Base-by-base conservation (phyloP, 2,113 vertebrate species). In the Nycticorax nycticorax region DNA sequence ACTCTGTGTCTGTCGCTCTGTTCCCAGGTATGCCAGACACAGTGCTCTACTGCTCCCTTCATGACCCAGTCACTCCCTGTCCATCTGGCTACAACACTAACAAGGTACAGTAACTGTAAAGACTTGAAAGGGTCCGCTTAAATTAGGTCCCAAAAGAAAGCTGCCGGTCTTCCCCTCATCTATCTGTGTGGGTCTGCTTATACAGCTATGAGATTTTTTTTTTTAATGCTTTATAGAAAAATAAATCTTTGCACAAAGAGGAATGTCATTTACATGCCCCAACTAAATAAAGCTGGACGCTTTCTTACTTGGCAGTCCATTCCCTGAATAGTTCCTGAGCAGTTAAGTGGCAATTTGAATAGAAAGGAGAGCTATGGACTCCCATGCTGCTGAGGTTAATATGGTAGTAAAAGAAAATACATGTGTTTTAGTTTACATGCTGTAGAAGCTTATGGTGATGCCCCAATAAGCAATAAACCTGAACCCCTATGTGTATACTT, bases 21-120 rank as follows among this genome's bases (percentile, higher is more conserved):
- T 86, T 37, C 33, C 55, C 98, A 99, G 99, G 99, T 95, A 98
- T 99, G 97, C 98, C 98, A 81, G 98, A 99, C 14, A 95, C 96
- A 0, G 97, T 99, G 52, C 89, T 99, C 73, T 99, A 99, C 97
- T 99, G 99, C 83, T 99, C 99, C 8, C 98, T 99, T 62, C 98
- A 99, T 3, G 99, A 99, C 94, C 98, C 99, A 0, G 99, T 97
- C 7, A 52, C 94, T 27, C 94, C 90, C 28, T 98, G 97, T 77
- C 99, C 99, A 1, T 68, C 98, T 37, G 99, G 99, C 53, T 99
- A 99, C 91, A 98, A 98, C 35, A 99, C 98, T 23, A 99, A 99
- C 96, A 99, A 99, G 99, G 99, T 99, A 93, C 97, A 66, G 93
- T 94, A 72, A 18, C 53, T 82, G n/a, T 66, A 45, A 86, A 59